Conservation (phyloP, 2,113 vertebrate genomes). For the Pterophyllum scalare region DNA sequence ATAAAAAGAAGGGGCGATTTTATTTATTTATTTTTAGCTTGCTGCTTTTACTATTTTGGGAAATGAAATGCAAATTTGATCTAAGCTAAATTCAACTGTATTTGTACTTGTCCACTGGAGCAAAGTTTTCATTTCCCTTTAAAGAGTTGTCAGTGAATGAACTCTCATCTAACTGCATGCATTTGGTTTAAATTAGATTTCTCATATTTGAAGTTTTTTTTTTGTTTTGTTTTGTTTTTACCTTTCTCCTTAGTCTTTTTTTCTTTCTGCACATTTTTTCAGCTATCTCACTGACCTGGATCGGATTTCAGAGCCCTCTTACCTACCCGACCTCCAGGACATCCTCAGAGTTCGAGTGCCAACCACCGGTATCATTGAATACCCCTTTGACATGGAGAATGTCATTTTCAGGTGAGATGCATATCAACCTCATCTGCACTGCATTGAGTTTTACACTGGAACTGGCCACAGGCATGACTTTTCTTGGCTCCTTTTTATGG, state of each 20-base stretch:
- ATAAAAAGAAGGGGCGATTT: too few species aligned
- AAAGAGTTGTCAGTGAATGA: background rate
- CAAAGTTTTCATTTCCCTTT: background rate
- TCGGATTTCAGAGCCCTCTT: conserved; percentile 68
- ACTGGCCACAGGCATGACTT: background rate
- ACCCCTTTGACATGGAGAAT: conserved; percentile 97
- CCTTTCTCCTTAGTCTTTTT: rapidly evolving
- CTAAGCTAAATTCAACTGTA: background rate
- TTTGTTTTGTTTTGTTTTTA: background rate
- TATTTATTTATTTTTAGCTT: background rate
- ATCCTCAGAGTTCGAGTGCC: conserved; percentile 81
- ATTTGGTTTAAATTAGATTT: background rate
- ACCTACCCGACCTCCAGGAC: conserved; percentile 68
- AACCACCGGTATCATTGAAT: conserved; percentile 86
- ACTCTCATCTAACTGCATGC: background rate
- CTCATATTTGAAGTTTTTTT: too few species aligned
- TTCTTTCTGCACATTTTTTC: background rate
- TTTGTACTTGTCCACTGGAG: background rate
- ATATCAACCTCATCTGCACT: background rate
- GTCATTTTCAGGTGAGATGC: conserved; percentile 94
- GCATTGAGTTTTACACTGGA: background rate
- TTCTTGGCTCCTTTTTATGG: conserved; percentile 38
- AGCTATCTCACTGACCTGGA: conserved; percentile 79
- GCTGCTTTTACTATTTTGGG: background rate
- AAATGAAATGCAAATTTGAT: background rate